A percentile compares a stretch with the other conserved stretches of the same genome.
These are phyloP conservation scores for Rotaria magnacalcarata DNA, from an alignment of 2,888 invertebrate genomes.

Conservation along the genomic window DNA sequence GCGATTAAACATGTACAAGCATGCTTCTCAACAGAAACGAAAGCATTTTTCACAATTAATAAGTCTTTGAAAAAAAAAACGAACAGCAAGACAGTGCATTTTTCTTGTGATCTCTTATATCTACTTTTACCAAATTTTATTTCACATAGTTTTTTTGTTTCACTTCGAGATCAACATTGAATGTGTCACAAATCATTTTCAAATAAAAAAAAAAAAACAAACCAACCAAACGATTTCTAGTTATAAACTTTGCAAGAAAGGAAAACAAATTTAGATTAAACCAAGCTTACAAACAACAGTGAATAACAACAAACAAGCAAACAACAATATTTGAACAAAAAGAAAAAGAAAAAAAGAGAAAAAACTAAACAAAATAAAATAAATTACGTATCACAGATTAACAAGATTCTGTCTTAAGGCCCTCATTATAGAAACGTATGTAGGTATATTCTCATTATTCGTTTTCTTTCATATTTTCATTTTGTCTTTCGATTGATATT, in stretches of 20 bases:
- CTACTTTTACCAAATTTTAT: background rate
- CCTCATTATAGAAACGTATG: background rate
- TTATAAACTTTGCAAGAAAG: background rate
- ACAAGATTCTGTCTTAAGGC: background rate
- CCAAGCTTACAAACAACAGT: background rate
- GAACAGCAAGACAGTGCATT: background rate
- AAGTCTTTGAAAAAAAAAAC: background rate
- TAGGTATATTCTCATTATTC: background rate
- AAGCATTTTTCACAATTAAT: background rate
- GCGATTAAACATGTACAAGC: background rate
- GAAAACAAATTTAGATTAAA: background rate
- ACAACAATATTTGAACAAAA: slow-evolving; percentile 3
- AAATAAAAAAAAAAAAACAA: background rate
- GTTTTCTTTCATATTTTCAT: background rate
- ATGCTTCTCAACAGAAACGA: too few species aligned
- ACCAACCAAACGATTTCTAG: background rate
- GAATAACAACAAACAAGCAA: slow-evolving; percentile 8
- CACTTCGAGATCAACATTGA: background rate
- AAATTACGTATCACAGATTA: slow-evolving; percentile 26
- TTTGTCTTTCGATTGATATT: background rate
- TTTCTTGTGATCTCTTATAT: background rate
- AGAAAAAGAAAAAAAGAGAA: background rate
- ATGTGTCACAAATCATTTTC: background rate
- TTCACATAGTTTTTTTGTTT: background rate
- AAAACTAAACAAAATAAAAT: slow-evolving; percentile 5